Evolutionary conservation across 1,140 invertebrate species (phyloP).

Genomic region (Spodoptera frugiperda): DNA sequence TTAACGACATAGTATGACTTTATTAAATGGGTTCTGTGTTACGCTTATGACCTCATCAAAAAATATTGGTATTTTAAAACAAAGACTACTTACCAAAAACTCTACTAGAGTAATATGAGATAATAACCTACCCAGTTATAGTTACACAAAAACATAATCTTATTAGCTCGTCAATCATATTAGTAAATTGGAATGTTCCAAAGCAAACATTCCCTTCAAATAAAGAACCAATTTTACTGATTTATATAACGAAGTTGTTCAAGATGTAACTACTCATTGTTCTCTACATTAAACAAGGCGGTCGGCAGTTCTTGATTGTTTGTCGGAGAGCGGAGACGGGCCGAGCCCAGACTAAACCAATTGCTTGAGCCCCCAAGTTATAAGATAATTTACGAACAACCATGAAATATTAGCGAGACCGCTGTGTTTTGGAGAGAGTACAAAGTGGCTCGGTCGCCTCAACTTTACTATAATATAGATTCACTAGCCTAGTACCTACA

Average conservation of each 20-base stretch:
- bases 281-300: constrained; percentile 40
- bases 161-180: background rate
- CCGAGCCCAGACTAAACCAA: constrained; percentile 36
- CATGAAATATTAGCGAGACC: constrained; percentile 40
- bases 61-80: no score
- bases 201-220: constrained; percentile 37
- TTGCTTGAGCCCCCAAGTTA: constrained; percentile 35
- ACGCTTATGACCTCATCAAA: no score
- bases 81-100: no score
- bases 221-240: constrained; percentile 39
- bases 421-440: background rate
- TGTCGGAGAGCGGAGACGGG: constrained; percentile 34
- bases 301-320: constrained; percentile 45
- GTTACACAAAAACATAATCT: no score
- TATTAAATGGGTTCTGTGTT: no score
- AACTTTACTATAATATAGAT: background rate
- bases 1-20: no score
- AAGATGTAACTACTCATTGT: constrained; percentile 41
- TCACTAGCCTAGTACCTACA: background rate
- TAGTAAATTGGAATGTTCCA: constrained; percentile 31
- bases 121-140: no score
- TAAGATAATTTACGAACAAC: constrained; percentile 45
- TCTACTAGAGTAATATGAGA: no score
- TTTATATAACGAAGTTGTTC: constrained; percentile 46
- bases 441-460: constrained; percentile 5